Conservation (phyloP, 2,797 vertebrate species). For the Propithecus perrieri region DNA sequence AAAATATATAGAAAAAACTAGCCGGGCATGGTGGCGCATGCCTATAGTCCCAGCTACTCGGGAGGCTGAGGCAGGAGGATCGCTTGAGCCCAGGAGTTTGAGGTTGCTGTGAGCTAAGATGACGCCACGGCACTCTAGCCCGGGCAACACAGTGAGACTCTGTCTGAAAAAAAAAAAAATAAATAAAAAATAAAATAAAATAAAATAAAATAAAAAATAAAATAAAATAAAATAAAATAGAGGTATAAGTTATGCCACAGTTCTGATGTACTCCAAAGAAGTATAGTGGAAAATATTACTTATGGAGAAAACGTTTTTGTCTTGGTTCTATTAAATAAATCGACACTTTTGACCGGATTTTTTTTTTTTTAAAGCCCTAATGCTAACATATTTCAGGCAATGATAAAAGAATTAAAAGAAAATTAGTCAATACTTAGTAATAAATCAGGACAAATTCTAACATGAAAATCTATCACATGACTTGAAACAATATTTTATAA, state of each 20-base stretch:
- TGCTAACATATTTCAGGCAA: background rate
- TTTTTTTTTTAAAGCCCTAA: background rate
- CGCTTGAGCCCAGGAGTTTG: no score
- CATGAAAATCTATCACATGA: background rate
- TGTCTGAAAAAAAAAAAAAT: no score
- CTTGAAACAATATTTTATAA: background rate
- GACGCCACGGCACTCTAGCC: no score
- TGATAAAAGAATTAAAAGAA: slow-evolving; percentile 20
- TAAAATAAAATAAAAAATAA: no score
- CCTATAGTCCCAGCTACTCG: no score
- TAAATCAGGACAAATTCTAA: background rate
- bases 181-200: no score
- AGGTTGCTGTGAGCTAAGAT: no score
- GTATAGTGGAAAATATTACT: background rate
- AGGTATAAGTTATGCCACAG: background rate
- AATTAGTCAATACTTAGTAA: background rate
- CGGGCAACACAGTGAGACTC: no score
- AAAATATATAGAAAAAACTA: no score
- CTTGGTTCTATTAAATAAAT: slow-evolving; percentile 19
- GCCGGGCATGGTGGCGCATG: no score
- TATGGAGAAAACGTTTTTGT: slow-evolving; percentile 37
- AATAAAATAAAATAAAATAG: no score
- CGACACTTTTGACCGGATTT: background rate
- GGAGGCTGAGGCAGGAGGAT: no score
- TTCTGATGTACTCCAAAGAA: slow-evolving; percentile 47